Evolutionary conservation across 2,797 vertebrate genomes (phyloP), one percentile per base, ranked within the genome.

Genomic region (Limnodromus scolopaceus): DNA sequence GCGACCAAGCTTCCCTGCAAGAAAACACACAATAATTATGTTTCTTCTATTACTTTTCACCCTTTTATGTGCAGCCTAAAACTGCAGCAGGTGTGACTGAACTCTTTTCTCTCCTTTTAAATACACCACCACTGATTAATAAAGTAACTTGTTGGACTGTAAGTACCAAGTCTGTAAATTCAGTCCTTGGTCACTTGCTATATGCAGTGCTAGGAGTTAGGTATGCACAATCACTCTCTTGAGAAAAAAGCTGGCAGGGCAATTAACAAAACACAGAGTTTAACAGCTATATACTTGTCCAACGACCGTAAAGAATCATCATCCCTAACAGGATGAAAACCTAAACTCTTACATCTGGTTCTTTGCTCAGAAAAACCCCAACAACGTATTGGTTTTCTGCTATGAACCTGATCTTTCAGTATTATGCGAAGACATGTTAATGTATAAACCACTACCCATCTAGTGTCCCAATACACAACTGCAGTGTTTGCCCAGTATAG

Each of bases 1-100:
- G 63, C 95, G 98, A 32, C 98, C 98, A 3, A 98, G 97, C 74
- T 98, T 99, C 84, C 98, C 99, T 99, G 96, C 41, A 96, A 97
- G 97, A 78, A 94, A 28, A 36, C 46, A 85, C 25, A 94, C 22
- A 28, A 7, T 2, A 2, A 18, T 93, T 48, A 64, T 89, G 92
- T 70, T 70, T 86, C 55, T 88, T 80, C 58, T 30, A 0, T 48
- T 54, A 13, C 18, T 64, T 86, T 51, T 45, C 25, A 80, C 27
- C 34, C n/a, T 83, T 68, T 51, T 18, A 58, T 19, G 49, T 0
- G 4, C 6, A 55, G 55, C 28, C 32, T 55, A 41, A 64, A 60
- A 46, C 28, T 41, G 57, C 32, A 84, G 64, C 39, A 60, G 17
- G 28, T 48, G 9, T 0, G 0, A 38, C 24, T 65, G 34, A 41